Conservation (phyloP, 1,140 invertebrate genomes). For the Drosophila parabipectinata region DNA sequence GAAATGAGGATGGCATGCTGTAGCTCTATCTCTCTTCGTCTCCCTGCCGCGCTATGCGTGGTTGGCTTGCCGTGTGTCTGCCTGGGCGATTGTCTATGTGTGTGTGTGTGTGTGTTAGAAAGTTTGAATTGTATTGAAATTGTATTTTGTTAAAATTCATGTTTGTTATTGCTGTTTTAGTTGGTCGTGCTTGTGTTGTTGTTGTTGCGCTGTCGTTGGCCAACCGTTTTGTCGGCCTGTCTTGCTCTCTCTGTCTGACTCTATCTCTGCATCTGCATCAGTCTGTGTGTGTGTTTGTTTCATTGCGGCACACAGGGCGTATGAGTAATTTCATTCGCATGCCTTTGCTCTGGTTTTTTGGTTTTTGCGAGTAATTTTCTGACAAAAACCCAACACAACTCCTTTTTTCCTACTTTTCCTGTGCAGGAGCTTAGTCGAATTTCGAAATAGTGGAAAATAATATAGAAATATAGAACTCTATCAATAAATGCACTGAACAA, state of each 20-base stretch:
- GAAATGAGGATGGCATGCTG: conserved; percentile 21
- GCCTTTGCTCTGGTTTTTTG: conserved; percentile 49
- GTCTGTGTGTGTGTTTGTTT: conserved; percentile 24
- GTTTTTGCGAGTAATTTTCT: conserved; percentile 66
- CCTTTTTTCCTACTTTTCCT: conserved; percentile 17
- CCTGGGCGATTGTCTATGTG: background rate
- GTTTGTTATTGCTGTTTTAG: conserved; percentile 76
- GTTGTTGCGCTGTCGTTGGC: conserved; percentile 64
- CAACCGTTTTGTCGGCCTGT: conserved; percentile 76
- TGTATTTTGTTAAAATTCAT: conserved; percentile 83
- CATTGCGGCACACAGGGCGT: conserved; percentile 50
- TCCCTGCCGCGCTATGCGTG: conserved; percentile 1
- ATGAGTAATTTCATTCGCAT: conserved; percentile 59
- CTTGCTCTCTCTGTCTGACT: conserved; percentile 31
- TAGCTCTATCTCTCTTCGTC: conserved; percentile 26
- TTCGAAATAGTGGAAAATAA: conserved; percentile 64
- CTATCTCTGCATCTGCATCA: conserved; percentile 2
- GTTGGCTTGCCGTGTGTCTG: background rate
- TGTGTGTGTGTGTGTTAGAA: conserved; percentile 69
- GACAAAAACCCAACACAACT: conserved; percentile 33
- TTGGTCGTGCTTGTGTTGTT: conserved; percentile 54
- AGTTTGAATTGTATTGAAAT: conserved; percentile 84
- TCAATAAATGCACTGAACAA: conserved; percentile 67
- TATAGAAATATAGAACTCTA: conserved; percentile 61
- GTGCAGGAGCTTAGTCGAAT: conserved; percentile 11